Evolutionary conservation across 2,113 vertebrate species (phyloP).

Genomic region (Leptosomus discolor): DNA sequence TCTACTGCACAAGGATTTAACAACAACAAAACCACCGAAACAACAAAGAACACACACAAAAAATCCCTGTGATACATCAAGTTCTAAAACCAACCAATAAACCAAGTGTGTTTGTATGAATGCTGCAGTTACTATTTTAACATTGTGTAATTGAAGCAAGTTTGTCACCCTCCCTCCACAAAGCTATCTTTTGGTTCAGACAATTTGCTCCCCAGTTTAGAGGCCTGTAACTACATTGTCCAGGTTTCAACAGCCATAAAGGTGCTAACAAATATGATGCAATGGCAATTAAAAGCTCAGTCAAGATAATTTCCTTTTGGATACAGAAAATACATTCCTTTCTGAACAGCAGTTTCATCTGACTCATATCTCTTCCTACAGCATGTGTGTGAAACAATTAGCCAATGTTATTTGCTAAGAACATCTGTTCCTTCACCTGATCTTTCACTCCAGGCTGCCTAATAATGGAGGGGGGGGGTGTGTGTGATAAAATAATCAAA

Average conservation of each 20-base stretch:
- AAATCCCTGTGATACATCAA: neutral
- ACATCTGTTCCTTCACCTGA: neutral
- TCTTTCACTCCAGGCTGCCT: neutral
- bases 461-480: neutral
- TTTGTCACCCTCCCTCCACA: neutral
- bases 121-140: neutral
- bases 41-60: neutral
- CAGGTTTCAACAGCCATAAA: neutral
- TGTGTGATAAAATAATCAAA: too few relatives aligned
- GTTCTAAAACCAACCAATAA: neutral
- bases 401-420: neutral
- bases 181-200: neutral
- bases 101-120: neutral
- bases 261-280: neutral
- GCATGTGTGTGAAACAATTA: neutral
- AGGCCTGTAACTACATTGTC: neutral
- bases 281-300: constrained; percentile 1
- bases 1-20: neutral
- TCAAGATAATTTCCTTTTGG: neutral
- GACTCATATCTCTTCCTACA: constrained; percentile 5
- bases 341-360: constrained; percentile 2
- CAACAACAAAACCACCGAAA: neutral
- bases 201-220: neutral
- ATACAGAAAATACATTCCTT: neutral
- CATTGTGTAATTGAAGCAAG: neutral